Base-by-base conservation (phyloP, 2,113 vertebrate species). In the Paralichthys olivaceus region DNA sequence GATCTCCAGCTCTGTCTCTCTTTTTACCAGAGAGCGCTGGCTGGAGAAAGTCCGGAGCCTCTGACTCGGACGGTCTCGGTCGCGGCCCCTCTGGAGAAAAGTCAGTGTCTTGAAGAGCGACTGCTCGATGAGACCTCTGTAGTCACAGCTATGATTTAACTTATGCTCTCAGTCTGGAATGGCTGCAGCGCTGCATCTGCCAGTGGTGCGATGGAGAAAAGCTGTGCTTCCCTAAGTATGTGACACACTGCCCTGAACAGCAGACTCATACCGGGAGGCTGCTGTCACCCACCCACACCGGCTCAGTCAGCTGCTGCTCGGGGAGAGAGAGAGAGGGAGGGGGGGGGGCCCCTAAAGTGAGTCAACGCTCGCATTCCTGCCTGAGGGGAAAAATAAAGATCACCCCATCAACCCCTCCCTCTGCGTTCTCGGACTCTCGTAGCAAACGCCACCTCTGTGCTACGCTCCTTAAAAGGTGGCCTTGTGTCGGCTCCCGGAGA, bases 381-480 rank as follows among this genome's bases (percentile, higher is more conserved):
- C 70, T 69, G 61, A 75, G 43, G 57, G 73, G 73, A 83, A 77
- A 79, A 88, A 17, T 77, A 84, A 81, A 69, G 83, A 72, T 77
- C 75, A 53, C 56, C 69, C 80, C 72, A 73, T 80, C 72, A 28
- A 47, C 61, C 29, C 40, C 59, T 25, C n/a, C 8, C 47, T 40
- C 53, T 7, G 37, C 43, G 54, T 53, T 2, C 7, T 49, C 17
- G 15, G 45, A 4, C 43, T 62, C 40, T 65, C 28, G 14, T 49
- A 51, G n/a, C 47, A 80, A 40, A 77, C 70, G 64, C 76, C 53
- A 61, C 25, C 53, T 77, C 70, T 79, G 77, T 79, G 72, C 43
- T 63, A 61, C 26, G 20, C 64, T 89, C 89, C 90, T 89, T 92
- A 91, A 91, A 93, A 88, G 90, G 88, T 58, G 53, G n/a, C 67